phyloP scores from a whole-genome alignment of 2,888 invertebrate genomes.

The Pheosia gnoma region DNA sequence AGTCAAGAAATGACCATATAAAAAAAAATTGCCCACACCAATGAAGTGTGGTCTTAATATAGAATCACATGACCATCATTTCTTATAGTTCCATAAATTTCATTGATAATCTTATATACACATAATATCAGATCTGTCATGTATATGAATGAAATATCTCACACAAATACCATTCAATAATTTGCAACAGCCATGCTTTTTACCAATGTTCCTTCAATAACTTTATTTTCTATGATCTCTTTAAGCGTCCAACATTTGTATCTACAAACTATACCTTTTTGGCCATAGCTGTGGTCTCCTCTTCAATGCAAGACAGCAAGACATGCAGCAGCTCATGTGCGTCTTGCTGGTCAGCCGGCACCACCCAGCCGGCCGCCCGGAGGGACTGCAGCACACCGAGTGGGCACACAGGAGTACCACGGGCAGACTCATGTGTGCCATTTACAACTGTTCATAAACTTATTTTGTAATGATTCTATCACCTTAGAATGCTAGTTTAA shows the following conservation, averaged over 20 bases:
- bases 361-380: conserved; percentile 91
- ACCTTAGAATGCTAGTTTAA: too few species aligned
- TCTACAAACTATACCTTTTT: conserved; percentile 73
- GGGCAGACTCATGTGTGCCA: conserved; percentile 88
- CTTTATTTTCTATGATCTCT: too few species aligned
- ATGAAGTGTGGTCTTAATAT: too few species aligned
- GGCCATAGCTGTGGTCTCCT: conserved; percentile 88
- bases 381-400: conserved; percentile 89
- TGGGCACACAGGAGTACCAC: conserved; percentile 83
- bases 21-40: too few species aligned
- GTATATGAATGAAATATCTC: too few species aligned
- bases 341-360: conserved; percentile 96
- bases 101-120: too few species aligned
- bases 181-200: too few species aligned
- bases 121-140: too few species aligned
- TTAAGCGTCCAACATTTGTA: too few species aligned
- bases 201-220: conserved; percentile 9
- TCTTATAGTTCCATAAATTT: neutral
- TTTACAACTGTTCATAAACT: conserved; percentile 84
- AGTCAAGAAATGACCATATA: too few species aligned
- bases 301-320: conserved; percentile 94
- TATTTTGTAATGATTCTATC: neutral
- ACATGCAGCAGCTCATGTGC: conserved; percentile 97
- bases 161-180: too few species aligned
- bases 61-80: too few species aligned